Evolutionary conservation across 1,140 invertebrate species (phyloP).

Genomic region (Drosophila athabasca): DNA sequence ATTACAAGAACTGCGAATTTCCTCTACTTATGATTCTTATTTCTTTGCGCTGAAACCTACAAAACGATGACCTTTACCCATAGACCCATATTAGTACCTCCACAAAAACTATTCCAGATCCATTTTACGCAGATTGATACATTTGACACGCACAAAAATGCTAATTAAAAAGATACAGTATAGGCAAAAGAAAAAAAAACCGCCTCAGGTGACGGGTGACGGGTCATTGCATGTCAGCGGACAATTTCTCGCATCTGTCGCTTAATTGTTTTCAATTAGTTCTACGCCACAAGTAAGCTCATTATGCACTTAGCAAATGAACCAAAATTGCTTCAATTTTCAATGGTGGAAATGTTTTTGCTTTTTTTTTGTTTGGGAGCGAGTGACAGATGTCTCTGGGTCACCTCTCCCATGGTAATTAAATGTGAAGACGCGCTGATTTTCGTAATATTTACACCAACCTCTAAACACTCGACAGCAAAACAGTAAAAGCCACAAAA

Average conservation of each 20-base stretch:
- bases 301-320: slow-evolving; percentile 53
- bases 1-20: no score
- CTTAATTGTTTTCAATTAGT: slow-evolving; percentile 69
- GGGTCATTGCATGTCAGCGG: slow-evolving; percentile 44
- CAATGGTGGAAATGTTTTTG: slow-evolving; percentile 6
- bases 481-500: slow-evolving; percentile 36
- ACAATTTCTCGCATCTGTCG: slow-evolving; percentile 45
- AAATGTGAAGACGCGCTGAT: slow-evolving; percentile 45
- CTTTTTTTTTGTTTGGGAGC: background rate
- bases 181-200: slow-evolving; percentile 2
- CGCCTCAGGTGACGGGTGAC: slow-evolving; percentile 5
- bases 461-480: slow-evolving; percentile 29
- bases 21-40: background rate
- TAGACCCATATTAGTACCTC: no score
- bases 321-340: slow-evolving; percentile 11
- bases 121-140: slow-evolving; percentile 3
- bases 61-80: no score
- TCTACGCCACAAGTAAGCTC: slow-evolving; percentile 27
- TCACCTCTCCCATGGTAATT: slow-evolving; percentile 36
- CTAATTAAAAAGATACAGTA: background rate
- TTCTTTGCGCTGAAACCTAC: no score
- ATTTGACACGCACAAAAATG: slow-evolving; percentile 11
- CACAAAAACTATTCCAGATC: background rate
- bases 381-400: slow-evolving; percentile 12
- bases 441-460: slow-evolving; percentile 62